Evolutionary conservation across 2,888 invertebrate genomes (phyloP), one percentile per base, ranked within the genome.

Genomic region (Nysson spinosus): DNA sequence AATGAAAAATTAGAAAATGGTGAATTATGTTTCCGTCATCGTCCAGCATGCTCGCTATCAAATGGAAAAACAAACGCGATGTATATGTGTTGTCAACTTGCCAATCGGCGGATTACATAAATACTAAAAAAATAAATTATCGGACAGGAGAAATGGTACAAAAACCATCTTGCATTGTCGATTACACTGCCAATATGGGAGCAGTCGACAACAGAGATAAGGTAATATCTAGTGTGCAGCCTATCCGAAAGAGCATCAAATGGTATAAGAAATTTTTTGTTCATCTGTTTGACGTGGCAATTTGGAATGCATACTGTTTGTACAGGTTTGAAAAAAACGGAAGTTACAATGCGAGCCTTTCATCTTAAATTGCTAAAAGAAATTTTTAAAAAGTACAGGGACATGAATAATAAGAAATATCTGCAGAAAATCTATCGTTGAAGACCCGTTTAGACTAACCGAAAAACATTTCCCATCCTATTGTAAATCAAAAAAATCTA

Each of bases 21-120:
- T n/a, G n/a, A n/a, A n/a, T n/a, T n/a, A n/a, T n/a, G 56, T 34
- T 72, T 75, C 71, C 65, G 80, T 9, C 80, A n/a, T 81, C 79
- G 30, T 17, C 16, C 16, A 28, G 32, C 19, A n/a, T 49, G 49
- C 35, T 49, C 6, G 49, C 49, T 37, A 6, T 49, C 20, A 49
- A 35, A 20, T 47, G 47, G 32, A 40, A 42, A 78, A 28, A 12
- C 12, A 34, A 34, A 14, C 12, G 34, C 14, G 42, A 42, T 4
- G 42, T 42, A 16, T 26, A 42, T 42, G 14, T 42, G 42, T 12
- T 42, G 12, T 24, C 42, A 26, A 55, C 30, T 55, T 79, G 49
- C 24, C 47, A 47, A 9, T 35, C 35, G 9, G 35, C 34, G 9
- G 16, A 47, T 16, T 47, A 11, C 4, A 20, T 20, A 30, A 20